These are phyloP conservation scores for Thinocorus orbignyianus DNA, from an alignment of 2,113 vertebrate genomes.

Conservation along the genomic window DNA sequence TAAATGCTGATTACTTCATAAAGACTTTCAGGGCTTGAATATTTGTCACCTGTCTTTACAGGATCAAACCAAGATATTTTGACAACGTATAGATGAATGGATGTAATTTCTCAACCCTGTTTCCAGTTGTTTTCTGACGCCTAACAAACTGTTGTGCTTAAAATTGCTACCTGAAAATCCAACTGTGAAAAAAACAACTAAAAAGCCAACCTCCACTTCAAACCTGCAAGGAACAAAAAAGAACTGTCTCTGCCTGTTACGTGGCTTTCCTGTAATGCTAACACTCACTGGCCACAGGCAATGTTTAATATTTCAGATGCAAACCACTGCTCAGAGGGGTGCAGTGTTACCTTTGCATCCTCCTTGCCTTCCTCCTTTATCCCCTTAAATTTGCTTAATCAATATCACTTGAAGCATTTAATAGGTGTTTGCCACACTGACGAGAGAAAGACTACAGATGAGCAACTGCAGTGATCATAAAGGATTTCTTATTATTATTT, in stretches of 20 bases:
- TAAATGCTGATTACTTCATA: constrained; percentile 79
- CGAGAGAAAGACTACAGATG: neutral
- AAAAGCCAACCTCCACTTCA: neutral
- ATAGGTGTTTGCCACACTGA: neutral
- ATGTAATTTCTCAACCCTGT: neutral
- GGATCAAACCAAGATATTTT: constrained; percentile 72
- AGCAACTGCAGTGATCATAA: neutral
- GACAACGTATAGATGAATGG: constrained; percentile 1
- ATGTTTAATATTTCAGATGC: neutral
- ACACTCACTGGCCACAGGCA: neutral
- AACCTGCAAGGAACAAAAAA: neutral
- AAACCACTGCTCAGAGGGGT: neutral
- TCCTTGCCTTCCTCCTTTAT: neutral
- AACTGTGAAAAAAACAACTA: neutral
- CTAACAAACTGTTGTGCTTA: constrained; percentile 27
- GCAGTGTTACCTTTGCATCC: neutral
- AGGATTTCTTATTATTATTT: neutral
- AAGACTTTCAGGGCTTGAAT: constrained; percentile 74
- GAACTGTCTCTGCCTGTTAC: neutral
- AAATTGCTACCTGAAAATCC: constrained; percentile 29
- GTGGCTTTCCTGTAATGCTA: neutral
- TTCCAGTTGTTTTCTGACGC: constrained; percentile 49
- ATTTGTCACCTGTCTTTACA: constrained; percentile 69
- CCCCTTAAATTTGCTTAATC: neutral
- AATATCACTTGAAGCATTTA: neutral